Percentiles rank a stretch among this genome's conserved stretches.
These are phyloP conservation scores for Strigops habroptila DNA, from an alignment of 2,113 vertebrate species.

Conservation along the genomic window DNA sequence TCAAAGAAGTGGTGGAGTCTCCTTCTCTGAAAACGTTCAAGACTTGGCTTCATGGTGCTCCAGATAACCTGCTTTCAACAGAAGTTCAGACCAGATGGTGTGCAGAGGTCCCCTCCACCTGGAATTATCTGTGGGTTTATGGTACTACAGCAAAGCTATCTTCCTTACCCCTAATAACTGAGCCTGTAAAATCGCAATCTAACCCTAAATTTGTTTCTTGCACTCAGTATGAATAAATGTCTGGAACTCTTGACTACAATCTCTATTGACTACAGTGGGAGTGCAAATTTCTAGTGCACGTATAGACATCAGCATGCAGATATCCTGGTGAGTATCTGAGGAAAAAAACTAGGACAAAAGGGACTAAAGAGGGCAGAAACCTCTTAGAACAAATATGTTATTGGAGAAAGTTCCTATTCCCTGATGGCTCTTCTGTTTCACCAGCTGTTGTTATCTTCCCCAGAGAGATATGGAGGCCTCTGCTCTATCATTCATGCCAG, in stretches of 20 bases:
- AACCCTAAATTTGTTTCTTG: neutral
- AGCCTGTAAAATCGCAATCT: neutral
- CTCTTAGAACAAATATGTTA: neutral
- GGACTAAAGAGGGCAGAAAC: neutral
- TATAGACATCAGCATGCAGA: neutral
- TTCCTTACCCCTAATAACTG: neutral
- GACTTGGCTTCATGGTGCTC: neutral
- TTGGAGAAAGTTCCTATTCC: neutral
- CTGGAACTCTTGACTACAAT: neutral
- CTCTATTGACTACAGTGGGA: neutral
- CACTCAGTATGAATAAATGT: neutral
- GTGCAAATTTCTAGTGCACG: neutral
- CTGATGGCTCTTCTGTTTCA: neutral
- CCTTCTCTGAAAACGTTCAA: neutral
- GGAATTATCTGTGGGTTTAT: neutral
- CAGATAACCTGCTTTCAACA: neutral
- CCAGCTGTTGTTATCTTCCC: neutral
- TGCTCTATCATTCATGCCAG: neutral
- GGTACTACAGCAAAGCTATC: neutral
- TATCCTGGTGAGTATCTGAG: neutral
- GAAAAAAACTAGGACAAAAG: neutral
- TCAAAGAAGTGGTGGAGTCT: neutral
- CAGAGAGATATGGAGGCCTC: neutral
- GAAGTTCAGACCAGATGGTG: neutral
- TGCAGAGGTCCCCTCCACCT: neutral